These are phyloP conservation scores for Gibbula magus DNA, from an alignment of 2,888 invertebrate species.

Conservation along the genomic window DNA sequence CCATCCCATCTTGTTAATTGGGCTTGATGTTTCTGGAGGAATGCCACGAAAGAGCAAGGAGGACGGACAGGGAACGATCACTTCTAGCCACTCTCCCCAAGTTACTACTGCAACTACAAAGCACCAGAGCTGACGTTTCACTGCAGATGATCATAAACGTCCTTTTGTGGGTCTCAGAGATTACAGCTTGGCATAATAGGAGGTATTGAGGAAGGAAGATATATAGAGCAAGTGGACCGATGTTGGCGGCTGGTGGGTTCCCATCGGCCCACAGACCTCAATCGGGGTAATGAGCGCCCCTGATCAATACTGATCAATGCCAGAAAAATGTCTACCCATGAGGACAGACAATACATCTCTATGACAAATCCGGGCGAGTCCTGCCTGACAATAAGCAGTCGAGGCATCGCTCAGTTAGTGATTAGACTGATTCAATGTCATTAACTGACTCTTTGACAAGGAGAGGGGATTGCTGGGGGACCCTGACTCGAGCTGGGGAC, in stretches of 20 bases:
- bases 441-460: slow-evolving; percentile 35
- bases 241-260: slow-evolving; percentile 27
- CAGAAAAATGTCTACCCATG: slow-evolving; percentile 29
- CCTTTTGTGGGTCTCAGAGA: background rate
- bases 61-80: background rate
- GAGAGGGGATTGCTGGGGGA: slow-evolving; percentile 16
- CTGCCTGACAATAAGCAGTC: slow-evolving; percentile 39
- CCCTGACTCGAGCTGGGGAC: slow-evolving; percentile 25
- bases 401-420: slow-evolving; percentile 27
- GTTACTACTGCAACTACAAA: slow-evolving; percentile 14
- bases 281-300: slow-evolving; percentile 34
- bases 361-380: slow-evolving; percentile 47
- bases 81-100: background rate
- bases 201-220: background rate
- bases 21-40: slow-evolving; percentile 10
- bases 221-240: slow-evolving; percentile 20
- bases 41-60: slow-evolving; percentile 15
- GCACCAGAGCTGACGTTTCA: background rate
- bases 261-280: slow-evolving; percentile 25
- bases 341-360: slow-evolving; percentile 46
- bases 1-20: slow-evolving; percentile 30
- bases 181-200: slow-evolving; percentile 7
- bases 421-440: slow-evolving; percentile 39
- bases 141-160: slow-evolving; percentile 18
- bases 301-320: slow-evolving; percentile 36